Percentiles rank a stretch among this genome's conserved stretches.
These are phyloP conservation scores for Falcunculus frontatus DNA, from an alignment of 2,113 vertebrate species.

Conservation along the genomic window DNA sequence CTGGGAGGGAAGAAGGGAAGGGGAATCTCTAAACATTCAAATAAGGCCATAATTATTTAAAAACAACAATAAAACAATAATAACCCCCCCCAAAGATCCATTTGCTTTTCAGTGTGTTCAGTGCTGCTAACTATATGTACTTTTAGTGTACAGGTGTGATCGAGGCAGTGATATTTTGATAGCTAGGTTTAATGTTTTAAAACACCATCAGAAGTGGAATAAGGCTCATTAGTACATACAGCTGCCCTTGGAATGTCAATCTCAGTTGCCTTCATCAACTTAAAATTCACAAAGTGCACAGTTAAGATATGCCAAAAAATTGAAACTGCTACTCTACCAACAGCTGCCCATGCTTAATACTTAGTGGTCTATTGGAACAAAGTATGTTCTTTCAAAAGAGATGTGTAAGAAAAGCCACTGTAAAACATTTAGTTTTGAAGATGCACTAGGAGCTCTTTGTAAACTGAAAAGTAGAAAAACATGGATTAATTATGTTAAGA, in stretches of 20 bases:
- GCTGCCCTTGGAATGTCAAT: constrained; percentile 81
- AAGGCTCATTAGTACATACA: constrained; percentile 80
- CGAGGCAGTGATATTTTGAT: constrained; percentile 65
- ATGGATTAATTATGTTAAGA: constrained; percentile 72
- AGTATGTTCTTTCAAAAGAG: constrained; percentile 62
- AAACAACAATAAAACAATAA: constrained; percentile 79
- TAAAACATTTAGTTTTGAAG: constrained; percentile 78
- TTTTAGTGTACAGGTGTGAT: constrained; percentile 62
- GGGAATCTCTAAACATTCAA: constrained; percentile 76
- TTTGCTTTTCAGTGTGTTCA: constrained; percentile 71
- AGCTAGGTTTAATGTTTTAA: constrained; percentile 47
- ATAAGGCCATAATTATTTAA: constrained; percentile 83
- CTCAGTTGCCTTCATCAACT: constrained; percentile 76
- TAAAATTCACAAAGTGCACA: constrained; percentile 85
- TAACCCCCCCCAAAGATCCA: constrained; percentile 69
- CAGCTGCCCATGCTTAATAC: constrained; percentile 84
- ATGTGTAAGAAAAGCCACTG: constrained; percentile 74
- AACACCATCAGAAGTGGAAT: constrained; percentile 62
- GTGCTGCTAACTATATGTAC: constrained; percentile 83
- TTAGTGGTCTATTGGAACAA: constrained; percentile 81
- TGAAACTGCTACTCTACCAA: constrained; percentile 78
- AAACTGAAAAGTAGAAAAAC: constrained; percentile 76
- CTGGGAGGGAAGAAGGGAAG: constrained; percentile 72
- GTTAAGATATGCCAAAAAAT: constrained; percentile 77
- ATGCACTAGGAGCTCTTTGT: constrained; percentile 73